Conservation (phyloP, 2,113 vertebrate species). For the Otolemur garnettii region DNA sequence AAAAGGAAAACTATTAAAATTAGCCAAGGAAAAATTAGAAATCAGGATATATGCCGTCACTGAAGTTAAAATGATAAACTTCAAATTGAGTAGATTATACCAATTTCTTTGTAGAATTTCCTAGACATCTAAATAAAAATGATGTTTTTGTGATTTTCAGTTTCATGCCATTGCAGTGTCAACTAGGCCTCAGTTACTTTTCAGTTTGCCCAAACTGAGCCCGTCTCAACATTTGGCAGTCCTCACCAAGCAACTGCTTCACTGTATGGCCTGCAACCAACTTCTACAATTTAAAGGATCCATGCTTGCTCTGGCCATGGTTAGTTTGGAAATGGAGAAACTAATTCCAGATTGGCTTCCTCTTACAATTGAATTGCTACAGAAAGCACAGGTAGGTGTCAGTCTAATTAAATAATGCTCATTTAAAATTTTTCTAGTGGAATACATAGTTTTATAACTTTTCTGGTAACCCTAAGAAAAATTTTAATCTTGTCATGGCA, state of each 20-base stretch:
- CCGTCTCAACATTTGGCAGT: constrained; percentile 93
- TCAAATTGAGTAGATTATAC: background rate
- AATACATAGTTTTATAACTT: background rate
- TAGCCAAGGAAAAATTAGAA: constrained; percentile 39
- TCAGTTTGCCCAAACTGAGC: constrained; percentile 88
- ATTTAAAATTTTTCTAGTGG: background rate
- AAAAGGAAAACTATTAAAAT: constrained; percentile 43
- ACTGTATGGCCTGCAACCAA: constrained; percentile 94
- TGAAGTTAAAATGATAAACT: constrained; percentile 15
- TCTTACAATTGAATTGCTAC: constrained; percentile 96
- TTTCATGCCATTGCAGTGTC: constrained; percentile 95
- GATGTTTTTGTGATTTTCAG: constrained; percentile 83
- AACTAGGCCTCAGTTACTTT: constrained; percentile 90
- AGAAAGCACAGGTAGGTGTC: constrained; percentile 93
- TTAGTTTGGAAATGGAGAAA: constrained; percentile 98
- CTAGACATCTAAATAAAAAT: constrained; percentile 45
- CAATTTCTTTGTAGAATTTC: constrained; percentile 24
- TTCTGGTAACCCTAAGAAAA: background rate
- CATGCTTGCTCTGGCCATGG: constrained; percentile 95
- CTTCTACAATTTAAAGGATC: constrained; percentile 95
- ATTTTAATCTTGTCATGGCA: constrained; percentile 32
- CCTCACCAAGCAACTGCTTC: constrained; percentile 93
- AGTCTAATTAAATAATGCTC: constrained; percentile 8
- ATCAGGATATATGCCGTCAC: constrained; percentile 26
- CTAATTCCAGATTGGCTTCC: constrained; percentile 97